Percentiles rank a stretch among this genome's conserved stretches.
phyloP scores from a whole-genome alignment of 2,113 vertebrate genomes.

The Leuciscus idus region DNA sequence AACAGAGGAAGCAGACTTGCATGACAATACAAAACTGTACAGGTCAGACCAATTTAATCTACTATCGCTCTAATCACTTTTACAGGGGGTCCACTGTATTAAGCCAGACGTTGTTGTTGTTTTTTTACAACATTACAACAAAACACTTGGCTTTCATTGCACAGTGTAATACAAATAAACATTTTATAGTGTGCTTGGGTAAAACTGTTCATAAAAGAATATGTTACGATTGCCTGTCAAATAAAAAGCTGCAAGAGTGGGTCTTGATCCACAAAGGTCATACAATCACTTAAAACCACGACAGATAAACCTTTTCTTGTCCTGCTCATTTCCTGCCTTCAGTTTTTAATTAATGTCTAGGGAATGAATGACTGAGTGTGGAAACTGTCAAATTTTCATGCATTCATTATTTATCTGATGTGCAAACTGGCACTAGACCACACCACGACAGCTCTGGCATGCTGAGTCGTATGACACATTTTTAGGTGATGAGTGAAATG shows the following conservation, averaged over 20 bases:
- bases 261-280: conserved; percentile 46
- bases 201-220: conserved; percentile 31
- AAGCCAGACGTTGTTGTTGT: not conserved
- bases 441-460: conserved; percentile 70
- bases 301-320: conserved; percentile 65
- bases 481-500: conserved; percentile 74
- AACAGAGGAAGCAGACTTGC: conserved; percentile 73
- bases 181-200: conserved; percentile 31
- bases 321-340: conserved; percentile 62
- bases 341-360: conserved; percentile 80
- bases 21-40: conserved; percentile 73
- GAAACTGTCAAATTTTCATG: conserved; percentile 76
- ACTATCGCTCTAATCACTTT: conserved; percentile 52
- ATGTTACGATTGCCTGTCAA: not conserved
- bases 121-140: conserved; percentile 15
- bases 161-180: conserved; percentile 7
- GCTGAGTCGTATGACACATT: conserved; percentile 69
- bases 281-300: conserved; percentile 33
- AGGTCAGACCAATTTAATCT: conserved; percentile 55
- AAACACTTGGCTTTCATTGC: conserved; percentile 12
- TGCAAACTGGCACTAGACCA: conserved; percentile 71
- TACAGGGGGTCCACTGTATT: conserved; percentile 32
- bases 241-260: conserved; percentile 11
- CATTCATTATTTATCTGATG: conserved; percentile 77
- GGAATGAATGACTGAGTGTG: conserved; percentile 75